Evolutionary conservation across 2,113 vertebrate genomes (phyloP).

Genomic region (Hiodon alosoides): DNA sequence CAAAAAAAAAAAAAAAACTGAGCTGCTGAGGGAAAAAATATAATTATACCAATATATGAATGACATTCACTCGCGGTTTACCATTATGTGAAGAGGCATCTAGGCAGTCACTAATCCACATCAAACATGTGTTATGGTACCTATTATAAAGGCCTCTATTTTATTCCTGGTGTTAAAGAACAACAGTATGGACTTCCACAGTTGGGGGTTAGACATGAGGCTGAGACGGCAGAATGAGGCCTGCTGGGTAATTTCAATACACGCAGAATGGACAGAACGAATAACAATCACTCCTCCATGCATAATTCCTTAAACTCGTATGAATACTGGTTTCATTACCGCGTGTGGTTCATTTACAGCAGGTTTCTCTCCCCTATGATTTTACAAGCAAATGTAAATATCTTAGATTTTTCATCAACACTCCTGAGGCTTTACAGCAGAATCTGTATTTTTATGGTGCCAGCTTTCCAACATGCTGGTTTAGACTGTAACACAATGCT

Average conservation of each 20-base stretch:
- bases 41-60: not conserved
- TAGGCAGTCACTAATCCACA: not conserved
- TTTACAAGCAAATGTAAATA: not conserved
- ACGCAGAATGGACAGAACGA: not conserved
- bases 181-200: too few relatives aligned
- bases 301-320: not conserved
- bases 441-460: too few relatives aligned
- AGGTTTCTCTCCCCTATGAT: not conserved
- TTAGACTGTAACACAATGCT: too few relatives aligned
- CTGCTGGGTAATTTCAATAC: too few relatives aligned
- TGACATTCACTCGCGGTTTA: constrained; percentile 4
- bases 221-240: too few relatives aligned
- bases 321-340: not conserved
- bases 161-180: not conserved
- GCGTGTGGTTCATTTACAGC: not conserved
- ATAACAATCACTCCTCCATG: not conserved
- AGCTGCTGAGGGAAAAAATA: not conserved
- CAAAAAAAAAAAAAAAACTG: not conserved
- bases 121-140: too few relatives aligned
- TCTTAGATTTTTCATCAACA: too few relatives aligned
- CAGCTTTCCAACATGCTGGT: too few relatives aligned
- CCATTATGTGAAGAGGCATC: not conserved
- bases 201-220: too few relatives aligned
- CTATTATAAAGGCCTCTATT: not conserved
- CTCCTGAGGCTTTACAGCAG: too few relatives aligned